Conservation (phyloP, 2,888 invertebrate species). For the Furcula furcula region DNA sequence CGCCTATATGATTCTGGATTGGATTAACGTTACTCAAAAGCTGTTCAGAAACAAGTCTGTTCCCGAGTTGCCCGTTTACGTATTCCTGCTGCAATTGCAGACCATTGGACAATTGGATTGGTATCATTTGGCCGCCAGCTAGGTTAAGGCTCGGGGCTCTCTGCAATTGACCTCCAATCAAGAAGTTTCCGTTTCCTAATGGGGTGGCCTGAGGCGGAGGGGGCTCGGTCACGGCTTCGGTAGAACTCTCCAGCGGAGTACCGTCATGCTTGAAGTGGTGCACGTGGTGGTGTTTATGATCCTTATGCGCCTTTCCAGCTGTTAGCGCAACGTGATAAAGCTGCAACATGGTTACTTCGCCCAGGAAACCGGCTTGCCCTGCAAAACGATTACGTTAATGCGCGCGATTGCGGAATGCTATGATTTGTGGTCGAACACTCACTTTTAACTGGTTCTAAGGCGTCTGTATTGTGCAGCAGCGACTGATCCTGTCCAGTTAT, state of each 20-base stretch:
- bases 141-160: conserved; percentile 78
- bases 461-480: conserved; percentile 53
- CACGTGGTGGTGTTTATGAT: conserved; percentile 93
- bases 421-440: conserved; percentile 27
- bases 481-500: conserved; percentile 89
- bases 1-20: conserved; percentile 34
- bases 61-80: conserved; percentile 84
- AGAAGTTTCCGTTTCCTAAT: conserved; percentile 77
- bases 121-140: conserved; percentile 71
- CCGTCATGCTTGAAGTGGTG: conserved; percentile 90
- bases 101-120: conserved; percentile 69
- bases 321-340: conserved; percentile 90
- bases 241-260: conserved; percentile 80
- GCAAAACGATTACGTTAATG: conserved; percentile 25
- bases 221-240: conserved; percentile 80
- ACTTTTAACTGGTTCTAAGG: conserved; percentile 51
- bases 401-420: conserved; percentile 4
- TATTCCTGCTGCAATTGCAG: conserved; percentile 80
- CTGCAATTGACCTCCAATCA: conserved; percentile 85
- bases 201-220: conserved; percentile 70
- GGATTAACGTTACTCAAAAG: conserved; percentile 62
- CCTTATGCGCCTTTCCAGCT: conserved; percentile 92
- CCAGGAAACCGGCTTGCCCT: conserved; percentile 85
- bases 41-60: conserved; percentile 81
- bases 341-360: conserved; percentile 91